Conservation (phyloP, 2,113 vertebrate species). For the Dasyurus viverrinus region DNA sequence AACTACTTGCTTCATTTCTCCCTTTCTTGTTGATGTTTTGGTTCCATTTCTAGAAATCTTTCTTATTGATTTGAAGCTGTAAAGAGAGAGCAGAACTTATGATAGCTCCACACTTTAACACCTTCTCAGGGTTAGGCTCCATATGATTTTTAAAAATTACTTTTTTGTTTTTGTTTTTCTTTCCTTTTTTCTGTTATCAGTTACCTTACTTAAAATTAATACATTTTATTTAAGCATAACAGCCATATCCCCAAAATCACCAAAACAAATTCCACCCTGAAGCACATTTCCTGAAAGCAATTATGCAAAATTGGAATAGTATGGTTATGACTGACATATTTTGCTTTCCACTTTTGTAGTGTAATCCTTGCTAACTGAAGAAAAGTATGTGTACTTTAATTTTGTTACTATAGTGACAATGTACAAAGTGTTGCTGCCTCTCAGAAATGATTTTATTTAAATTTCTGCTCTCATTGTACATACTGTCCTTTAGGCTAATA, state of each 20-base stretch:
- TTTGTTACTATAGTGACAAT: background rate
- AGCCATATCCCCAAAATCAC: background rate
- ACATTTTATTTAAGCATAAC: background rate
- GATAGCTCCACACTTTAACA: background rate
- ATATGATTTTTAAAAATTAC: background rate
- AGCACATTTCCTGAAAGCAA: background rate
- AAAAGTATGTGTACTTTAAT: background rate
- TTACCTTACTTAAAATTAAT: background rate
- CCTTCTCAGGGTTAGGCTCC: background rate
- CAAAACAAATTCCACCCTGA: background rate
- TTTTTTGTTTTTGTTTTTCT: background rate
- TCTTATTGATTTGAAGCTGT: background rate
- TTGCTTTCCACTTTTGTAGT: background rate
- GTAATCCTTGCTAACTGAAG: background rate
- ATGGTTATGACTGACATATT: background rate
- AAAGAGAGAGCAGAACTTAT: background rate
- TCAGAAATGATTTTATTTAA: background rate
- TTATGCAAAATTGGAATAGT: background rate
- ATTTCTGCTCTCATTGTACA: background rate
- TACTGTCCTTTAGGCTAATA: background rate
- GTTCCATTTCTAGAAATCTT: background rate
- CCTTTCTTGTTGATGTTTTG: background rate
- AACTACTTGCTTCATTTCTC: background rate
- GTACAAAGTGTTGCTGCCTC: background rate
- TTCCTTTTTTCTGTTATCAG: background rate